phyloP scores from a whole-genome alignment of 2,113 vertebrate species.

The Telmatochromis sp. region DNA sequence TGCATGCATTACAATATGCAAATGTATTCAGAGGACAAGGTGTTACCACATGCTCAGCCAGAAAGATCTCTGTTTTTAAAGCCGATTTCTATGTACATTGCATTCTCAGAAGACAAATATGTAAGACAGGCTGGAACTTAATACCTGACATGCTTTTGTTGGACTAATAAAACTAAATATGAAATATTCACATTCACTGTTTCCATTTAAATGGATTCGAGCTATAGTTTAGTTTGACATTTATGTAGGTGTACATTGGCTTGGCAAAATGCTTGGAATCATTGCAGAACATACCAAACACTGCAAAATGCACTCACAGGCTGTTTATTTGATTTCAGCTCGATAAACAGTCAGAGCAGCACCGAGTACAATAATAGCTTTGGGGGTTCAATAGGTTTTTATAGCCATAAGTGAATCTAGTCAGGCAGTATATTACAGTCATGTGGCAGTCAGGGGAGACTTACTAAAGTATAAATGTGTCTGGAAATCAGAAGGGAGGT shows the following conservation, averaged over 20 bases:
- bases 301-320: not conserved
- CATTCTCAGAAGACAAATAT: not conserved
- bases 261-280: not conserved
- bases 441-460: constrained; percentile 1
- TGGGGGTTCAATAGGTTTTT: constrained; percentile 1
- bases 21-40: not conserved
- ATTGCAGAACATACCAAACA: not conserved
- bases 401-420: not conserved
- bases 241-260: not conserved
- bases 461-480: constrained; percentile 24
- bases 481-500: not conserved
- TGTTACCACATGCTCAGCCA: not conserved
- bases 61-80: not conserved
- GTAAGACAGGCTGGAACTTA: not conserved
- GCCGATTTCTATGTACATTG: not conserved
- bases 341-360: constrained; percentile 5
- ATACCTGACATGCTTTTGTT: not conserved
- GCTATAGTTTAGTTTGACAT: not conserved
- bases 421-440: constrained; percentile 1
- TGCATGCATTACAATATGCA: not conserved
- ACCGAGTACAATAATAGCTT: constrained; percentile 33
- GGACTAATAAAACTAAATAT: not conserved
- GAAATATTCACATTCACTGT: not conserved
- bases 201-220: not conserved
- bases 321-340: constrained; percentile 7